These are phyloP conservation scores for Heteropelma amictum DNA, from an alignment of 2,888 invertebrate species.

Conservation along the genomic window DNA sequence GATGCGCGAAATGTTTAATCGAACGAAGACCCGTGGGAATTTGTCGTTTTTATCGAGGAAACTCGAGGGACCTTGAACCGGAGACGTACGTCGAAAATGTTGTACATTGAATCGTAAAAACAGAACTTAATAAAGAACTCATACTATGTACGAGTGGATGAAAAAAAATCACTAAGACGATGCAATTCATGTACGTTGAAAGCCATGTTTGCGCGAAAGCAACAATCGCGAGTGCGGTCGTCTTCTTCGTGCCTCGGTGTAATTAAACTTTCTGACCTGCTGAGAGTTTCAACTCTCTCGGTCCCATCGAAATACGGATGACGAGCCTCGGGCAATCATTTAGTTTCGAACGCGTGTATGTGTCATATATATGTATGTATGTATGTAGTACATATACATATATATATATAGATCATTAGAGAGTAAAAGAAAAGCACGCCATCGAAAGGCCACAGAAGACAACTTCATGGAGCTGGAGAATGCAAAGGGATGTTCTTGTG, in stretches of 20 bases:
- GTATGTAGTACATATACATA: background rate
- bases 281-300: conserved; percentile 55
- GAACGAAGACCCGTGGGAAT: too few species aligned
- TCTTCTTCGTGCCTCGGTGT: conserved; percentile 66
- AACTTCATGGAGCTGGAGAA: conserved; percentile 8
- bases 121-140: background rate
- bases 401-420: background rate
- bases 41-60: too few species aligned
- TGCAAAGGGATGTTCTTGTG: conserved; percentile 8
- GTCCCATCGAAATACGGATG: conserved; percentile 60
- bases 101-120: background rate
- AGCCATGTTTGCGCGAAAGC: conserved; percentile 5
- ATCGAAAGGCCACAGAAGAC: conserved; percentile 4
- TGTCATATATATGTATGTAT: background rate
- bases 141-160: background rate
- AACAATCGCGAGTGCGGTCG: too few species aligned
- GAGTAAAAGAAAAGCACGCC: background rate
- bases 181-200: conserved; percentile 1
- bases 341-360: background rate
- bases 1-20: too few species aligned
- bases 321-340: conserved; percentile 53
- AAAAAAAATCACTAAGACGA: background rate
- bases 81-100: too few species aligned
- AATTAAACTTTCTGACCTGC: conserved; percentile 70
- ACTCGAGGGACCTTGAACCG: too few species aligned